Conservation (phyloP, 2,888 invertebrate genomes). For the Ennomos fuscantarius region DNA sequence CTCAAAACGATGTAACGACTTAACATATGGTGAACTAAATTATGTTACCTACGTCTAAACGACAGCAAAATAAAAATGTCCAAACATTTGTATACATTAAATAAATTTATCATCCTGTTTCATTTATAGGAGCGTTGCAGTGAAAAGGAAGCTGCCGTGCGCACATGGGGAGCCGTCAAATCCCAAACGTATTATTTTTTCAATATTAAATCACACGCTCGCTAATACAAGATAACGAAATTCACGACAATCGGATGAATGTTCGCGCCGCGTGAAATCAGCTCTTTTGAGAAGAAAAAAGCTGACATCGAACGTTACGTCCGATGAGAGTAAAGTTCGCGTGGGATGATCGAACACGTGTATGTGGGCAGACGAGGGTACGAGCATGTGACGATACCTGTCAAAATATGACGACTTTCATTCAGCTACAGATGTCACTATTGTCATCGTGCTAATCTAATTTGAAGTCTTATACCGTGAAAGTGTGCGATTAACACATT, state of each 20-base stretch:
- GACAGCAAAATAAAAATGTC: slow-evolving; percentile 85
- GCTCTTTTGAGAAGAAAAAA: slow-evolving; percentile 75
- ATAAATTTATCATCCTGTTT: slow-evolving; percentile 84
- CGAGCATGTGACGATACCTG: slow-evolving; percentile 76
- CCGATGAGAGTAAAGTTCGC: slow-evolving; percentile 49
- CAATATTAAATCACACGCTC: slow-evolving; percentile 75
- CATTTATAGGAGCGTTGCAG: slow-evolving; percentile 71
- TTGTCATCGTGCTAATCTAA: slow-evolving; percentile 82
- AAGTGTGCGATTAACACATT: slow-evolving; percentile 84
- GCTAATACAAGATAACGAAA: slow-evolving; percentile 82
- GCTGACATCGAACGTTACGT: slow-evolving; percentile 58
- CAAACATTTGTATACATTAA: slow-evolving; percentile 85
- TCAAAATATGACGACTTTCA: slow-evolving; percentile 82
- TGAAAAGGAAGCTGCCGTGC: slow-evolving; percentile 81
- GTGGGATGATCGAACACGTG: slow-evolving; percentile 75
- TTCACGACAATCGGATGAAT: slow-evolving; percentile 81
- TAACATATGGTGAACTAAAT: slow-evolving; percentile 84
- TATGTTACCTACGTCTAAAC: slow-evolving; percentile 82
- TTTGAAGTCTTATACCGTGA: slow-evolving; percentile 78
- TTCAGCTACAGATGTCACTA: slow-evolving; percentile 80
- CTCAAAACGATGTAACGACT: slow-evolving; percentile 73
- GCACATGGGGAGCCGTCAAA: slow-evolving; percentile 82
- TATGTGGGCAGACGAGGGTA: slow-evolving; percentile 81
- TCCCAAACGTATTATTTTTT: slow-evolving; percentile 84
- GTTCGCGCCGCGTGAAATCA: slow-evolving; percentile 85